Evolutionary conservation across 1,140 invertebrate genomes (phyloP).

Genomic region (Archivesica marissinica): DNA sequence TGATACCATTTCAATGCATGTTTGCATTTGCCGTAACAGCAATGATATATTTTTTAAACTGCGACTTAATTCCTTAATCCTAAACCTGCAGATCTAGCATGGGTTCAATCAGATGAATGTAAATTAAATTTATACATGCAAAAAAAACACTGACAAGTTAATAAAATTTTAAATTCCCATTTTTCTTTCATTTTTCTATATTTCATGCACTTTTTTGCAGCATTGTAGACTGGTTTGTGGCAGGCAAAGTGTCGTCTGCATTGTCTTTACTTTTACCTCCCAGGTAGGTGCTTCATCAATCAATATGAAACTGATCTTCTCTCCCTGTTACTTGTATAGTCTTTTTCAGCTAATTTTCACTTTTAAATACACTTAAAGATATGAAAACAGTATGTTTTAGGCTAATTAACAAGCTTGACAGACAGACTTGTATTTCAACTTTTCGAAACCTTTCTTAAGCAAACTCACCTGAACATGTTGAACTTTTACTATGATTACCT

Average conservation of each 20-base stretch:
- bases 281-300: slow-evolving; percentile 21
- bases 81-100: no score
- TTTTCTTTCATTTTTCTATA: neutral
- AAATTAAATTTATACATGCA: neutral
- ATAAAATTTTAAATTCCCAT: neutral
- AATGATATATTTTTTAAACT: neutral
- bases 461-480: neutral
- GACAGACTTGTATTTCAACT: neutral
- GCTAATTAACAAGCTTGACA: neutral
- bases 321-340: neutral
- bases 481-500: neutral
- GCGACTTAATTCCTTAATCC: neutral
- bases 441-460: neutral
- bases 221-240: slow-evolving; percentile 24
- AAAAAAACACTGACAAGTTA: neutral
- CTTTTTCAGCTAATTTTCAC: neutral
- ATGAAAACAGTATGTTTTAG: neutral
- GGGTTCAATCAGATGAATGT: no score
- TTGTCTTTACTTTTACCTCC: slow-evolving; percentile 33
- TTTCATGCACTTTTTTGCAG: slow-evolving; percentile 11
- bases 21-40: neutral
- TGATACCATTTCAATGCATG: slow-evolving; percentile 22
- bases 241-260: slow-evolving; percentile 31
- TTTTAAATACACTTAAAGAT: neutral
- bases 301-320: slow-evolving; percentile 58